Conservation (phyloP, 2,797 vertebrate species). For the Microctenopoma steveboyesi region DNA sequence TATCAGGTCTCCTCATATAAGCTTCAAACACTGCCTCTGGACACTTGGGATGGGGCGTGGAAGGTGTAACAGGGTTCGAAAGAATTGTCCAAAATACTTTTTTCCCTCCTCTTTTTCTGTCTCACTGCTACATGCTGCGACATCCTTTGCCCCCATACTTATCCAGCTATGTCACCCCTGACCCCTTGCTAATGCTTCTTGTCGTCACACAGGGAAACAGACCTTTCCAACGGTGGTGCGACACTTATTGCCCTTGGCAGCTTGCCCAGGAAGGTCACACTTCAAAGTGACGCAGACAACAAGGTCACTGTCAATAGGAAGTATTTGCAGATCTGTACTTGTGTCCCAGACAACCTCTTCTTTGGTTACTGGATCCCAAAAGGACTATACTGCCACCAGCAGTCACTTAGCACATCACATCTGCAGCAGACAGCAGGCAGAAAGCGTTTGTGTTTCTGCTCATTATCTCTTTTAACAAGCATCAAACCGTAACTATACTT, state of each 20-base stretch:
- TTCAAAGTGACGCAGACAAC: constrained; percentile 61
- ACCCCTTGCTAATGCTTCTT: constrained; percentile 67
- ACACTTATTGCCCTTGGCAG: constrained; percentile 58
- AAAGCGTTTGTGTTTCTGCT: constrained; percentile 12
- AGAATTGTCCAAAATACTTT: constrained; percentile 16
- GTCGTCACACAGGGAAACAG: constrained; percentile 52
- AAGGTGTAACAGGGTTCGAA: not conserved
- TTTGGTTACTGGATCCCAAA: constrained; percentile 43
- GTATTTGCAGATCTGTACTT: constrained; percentile 51
- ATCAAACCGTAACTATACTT: not conserved
- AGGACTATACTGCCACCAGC: constrained; percentile 57
- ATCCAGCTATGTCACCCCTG: constrained; percentile 50
- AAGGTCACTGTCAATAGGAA: constrained; percentile 69
- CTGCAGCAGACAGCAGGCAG: constrained; percentile 20
- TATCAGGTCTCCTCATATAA: constrained; percentile 25
- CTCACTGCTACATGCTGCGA: constrained; percentile 37
- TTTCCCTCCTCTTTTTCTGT: constrained; percentile 17
- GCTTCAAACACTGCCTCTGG: constrained; percentile 3
- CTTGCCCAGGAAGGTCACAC: constrained; percentile 58
- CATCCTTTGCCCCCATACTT: constrained; percentile 46
- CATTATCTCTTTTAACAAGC: constrained; percentile 15
- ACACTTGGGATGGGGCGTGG: not conserved
- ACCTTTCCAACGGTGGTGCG: constrained; percentile 55
- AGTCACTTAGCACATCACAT: constrained; percentile 51
- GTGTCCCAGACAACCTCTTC: constrained; percentile 45